Evolutionary conservation across 2,888 invertebrate species (phyloP).

Genomic region (Stenoptilia bipunctidactyla): DNA sequence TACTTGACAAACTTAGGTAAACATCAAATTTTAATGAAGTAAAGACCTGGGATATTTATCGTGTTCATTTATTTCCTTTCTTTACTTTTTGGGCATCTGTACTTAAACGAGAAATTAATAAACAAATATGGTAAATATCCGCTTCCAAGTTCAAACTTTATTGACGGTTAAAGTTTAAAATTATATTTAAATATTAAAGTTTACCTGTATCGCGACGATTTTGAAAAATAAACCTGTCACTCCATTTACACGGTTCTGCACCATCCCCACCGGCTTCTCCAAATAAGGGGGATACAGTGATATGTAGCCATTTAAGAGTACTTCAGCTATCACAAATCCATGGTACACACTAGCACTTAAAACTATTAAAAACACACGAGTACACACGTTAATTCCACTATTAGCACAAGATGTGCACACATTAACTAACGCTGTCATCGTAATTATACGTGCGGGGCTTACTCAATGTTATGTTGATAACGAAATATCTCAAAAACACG

Average conservation of each 20-base stretch:
- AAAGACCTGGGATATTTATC: too few species aligned
- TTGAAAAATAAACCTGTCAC: constrained; percentile 21
- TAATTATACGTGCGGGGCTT: too few species aligned
- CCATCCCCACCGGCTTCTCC: constrained; percentile 24
- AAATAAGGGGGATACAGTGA: constrained; percentile 46
- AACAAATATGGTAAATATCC: background rate
- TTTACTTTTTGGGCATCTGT: background rate
- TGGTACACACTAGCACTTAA: constrained; percentile 48
- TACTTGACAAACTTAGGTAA: too few species aligned
- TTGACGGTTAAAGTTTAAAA: background rate
- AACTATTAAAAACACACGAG: constrained; percentile 39
- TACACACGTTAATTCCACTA: constrained; percentile 31
- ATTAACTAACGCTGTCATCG: constrained; percentile 23
- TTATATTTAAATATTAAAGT: background rate
- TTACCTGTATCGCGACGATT: constrained; percentile 35
- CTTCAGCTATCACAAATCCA: constrained; percentile 46
- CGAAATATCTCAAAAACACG: too few species aligned
- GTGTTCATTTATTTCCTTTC: background rate
- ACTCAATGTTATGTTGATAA: too few species aligned
- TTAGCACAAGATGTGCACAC: constrained; percentile 34
- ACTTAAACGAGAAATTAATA: background rate
- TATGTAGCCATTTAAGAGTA: constrained; percentile 47
- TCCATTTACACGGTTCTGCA: constrained; percentile 19
- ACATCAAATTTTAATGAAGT: too few species aligned
- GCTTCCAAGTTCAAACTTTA: background rate